These are phyloP conservation scores for Pangasius macronema DNA, from an alignment of 2,797 vertebrate genomes.

Conservation along the genomic window DNA sequence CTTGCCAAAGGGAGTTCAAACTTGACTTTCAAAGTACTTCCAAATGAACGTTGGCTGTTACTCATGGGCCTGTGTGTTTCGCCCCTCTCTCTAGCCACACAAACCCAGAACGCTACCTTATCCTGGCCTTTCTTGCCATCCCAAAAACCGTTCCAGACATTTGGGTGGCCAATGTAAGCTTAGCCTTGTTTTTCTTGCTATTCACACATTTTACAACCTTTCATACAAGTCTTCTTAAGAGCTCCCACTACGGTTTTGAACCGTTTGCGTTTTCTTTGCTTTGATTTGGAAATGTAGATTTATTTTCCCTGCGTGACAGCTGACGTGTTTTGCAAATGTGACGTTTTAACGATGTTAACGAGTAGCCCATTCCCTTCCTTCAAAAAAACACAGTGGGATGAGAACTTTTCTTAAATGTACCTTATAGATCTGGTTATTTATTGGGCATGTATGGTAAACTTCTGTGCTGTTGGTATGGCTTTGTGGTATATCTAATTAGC, in stretches of 20 bases:
- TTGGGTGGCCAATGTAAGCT: slow-evolving; percentile 77
- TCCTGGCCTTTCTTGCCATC: slow-evolving; percentile 48
- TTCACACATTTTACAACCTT: slow-evolving; percentile 67
- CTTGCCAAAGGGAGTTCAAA: not conserved
- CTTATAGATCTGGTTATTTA: not conserved
- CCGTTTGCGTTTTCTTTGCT: slow-evolving; percentile 54
- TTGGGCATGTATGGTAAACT: slow-evolving; percentile 3
- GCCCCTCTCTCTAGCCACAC: slow-evolving; percentile 65
- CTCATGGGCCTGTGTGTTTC: slow-evolving; percentile 59
- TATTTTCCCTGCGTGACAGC: slow-evolving; percentile 60
- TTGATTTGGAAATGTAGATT: slow-evolving; percentile 66
- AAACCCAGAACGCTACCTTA: slow-evolving; percentile 30
- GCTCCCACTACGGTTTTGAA: slow-evolving; percentile 56
- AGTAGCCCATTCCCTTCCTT: slow-evolving; percentile 28
- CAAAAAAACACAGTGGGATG: not conserved
- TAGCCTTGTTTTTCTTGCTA: slow-evolving; percentile 70
- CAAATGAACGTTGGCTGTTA: slow-evolving; percentile 38
- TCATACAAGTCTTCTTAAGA: slow-evolving; percentile 54
- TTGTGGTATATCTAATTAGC: not conserved
- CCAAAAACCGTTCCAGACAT: slow-evolving; percentile 66
- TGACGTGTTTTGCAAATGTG: slow-evolving; percentile 57
- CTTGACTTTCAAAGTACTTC: slow-evolving; percentile 12
- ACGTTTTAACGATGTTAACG: slow-evolving; percentile 60
- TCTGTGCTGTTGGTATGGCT: not conserved
- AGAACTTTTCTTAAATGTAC: not conserved